Conservation (phyloP, 1,140 invertebrate species). For the Bombus polaris region DNA sequence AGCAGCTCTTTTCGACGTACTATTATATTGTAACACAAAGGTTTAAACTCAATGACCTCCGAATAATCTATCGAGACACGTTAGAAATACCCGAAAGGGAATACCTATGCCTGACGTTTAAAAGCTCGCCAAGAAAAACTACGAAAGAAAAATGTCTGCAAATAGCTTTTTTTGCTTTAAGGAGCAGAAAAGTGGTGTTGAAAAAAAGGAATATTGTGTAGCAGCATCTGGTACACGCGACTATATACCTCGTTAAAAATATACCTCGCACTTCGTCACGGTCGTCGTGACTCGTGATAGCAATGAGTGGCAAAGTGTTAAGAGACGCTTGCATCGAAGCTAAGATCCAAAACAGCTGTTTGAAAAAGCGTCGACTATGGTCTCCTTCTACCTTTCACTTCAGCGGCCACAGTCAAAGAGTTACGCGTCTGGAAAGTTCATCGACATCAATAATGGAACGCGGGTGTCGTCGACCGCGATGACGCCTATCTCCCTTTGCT, state of each 20-base stretch:
- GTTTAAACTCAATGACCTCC: background rate
- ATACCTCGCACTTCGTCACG: constrained; percentile 42
- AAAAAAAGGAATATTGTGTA: background rate
- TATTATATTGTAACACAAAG: too few species aligned
- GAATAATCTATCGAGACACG: background rate
- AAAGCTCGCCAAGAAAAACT: background rate
- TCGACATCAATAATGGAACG: constrained; percentile 55
- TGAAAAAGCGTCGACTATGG: too few species aligned
- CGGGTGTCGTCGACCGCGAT: constrained; percentile 52
- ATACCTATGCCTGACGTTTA: background rate
- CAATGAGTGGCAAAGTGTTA: background rate
- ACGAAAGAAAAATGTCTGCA: too few species aligned
- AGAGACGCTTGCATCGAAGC: background rate
- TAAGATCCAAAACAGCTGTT: too few species aligned
- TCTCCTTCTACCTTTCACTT: constrained; percentile 13
- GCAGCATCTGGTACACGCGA: constrained; percentile 38
- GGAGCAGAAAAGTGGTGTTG: background rate
- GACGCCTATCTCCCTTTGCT: constrained; percentile 25
- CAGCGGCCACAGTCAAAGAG: background rate
- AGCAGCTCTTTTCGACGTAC: too few species aligned
- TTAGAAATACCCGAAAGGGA: background rate
- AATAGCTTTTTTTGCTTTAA: background rate
- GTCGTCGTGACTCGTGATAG: background rate
- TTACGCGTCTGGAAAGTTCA: constrained; percentile 58
- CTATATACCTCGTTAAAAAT: constrained; percentile 68